These are phyloP conservation scores for Stylophora pistillata DNA, from an alignment of 64 coral and sea anemone genomes.

Conservation along the genomic window DNA sequence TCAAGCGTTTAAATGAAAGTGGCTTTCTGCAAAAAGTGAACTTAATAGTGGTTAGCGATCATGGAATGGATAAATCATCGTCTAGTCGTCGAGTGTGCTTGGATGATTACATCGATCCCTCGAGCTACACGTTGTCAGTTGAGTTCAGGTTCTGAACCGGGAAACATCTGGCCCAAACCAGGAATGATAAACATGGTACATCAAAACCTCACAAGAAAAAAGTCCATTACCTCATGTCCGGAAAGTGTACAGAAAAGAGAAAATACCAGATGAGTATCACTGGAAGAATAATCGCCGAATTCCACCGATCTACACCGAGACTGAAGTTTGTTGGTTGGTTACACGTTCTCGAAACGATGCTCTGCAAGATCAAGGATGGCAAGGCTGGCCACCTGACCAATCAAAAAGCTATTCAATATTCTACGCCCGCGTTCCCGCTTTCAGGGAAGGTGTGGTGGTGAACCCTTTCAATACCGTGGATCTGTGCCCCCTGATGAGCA, in stretches of 20 bases:
- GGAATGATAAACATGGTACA: slow-evolving; percentile 51
- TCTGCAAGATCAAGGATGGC: not conserved
- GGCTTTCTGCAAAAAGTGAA: slow-evolving; percentile 26
- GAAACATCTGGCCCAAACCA: slow-evolving; percentile 52
- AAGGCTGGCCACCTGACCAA: slow-evolving; percentile 55
- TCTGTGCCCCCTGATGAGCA: slow-evolving; percentile 67
- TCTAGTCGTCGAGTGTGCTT: slow-evolving; percentile 47
- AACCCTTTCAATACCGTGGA: slow-evolving; percentile 57
- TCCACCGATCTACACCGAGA: slow-evolving; percentile 53
- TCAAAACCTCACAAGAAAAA: slow-evolving; percentile 37
- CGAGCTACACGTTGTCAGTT: slow-evolving; percentile 38
- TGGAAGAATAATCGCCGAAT: slow-evolving; percentile 72
- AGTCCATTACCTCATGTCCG: slow-evolving; percentile 36
- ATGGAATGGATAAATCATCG: slow-evolving; percentile 71
- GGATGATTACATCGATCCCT: too few species aligned
- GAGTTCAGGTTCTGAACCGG: slow-evolving; percentile 26
- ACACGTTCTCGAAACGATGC: not conserved
- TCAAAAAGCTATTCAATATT: slow-evolving; percentile 68
- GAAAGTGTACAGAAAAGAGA: slow-evolving; percentile 43
- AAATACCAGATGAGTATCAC: slow-evolving; percentile 58
- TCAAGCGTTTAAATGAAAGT: too few species aligned
- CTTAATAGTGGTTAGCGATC: slow-evolving; percentile 69
- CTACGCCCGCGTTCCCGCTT: slow-evolving; percentile 67
- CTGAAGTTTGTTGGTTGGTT: slow-evolving; percentile 60
- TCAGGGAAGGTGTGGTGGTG: slow-evolving; percentile 7